Conservation (phyloP, 1,140 invertebrate genomes). For the Hyles vespertilio region DNA sequence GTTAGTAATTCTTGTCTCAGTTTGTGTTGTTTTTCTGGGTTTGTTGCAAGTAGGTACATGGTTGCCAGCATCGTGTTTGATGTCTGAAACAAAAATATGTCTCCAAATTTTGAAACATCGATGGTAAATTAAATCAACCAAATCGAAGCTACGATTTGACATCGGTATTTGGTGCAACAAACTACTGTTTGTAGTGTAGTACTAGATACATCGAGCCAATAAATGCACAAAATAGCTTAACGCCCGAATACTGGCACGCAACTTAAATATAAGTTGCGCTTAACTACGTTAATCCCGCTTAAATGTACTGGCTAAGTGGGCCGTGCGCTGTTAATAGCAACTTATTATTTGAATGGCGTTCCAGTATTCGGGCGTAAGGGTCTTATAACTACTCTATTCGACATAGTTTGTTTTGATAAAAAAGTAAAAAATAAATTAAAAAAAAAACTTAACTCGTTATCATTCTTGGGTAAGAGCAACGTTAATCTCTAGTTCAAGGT, state of each 20-base stretch:
- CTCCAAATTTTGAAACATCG: neutral
- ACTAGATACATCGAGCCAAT: neutral
- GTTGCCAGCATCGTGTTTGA: constrained; percentile 48
- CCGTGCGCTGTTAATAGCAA: too few relatives aligned
- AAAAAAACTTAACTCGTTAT: too few relatives aligned
- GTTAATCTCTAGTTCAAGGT: too few relatives aligned
- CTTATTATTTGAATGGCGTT: too few relatives aligned
- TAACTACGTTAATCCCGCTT: too few relatives aligned
- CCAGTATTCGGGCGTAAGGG: too few relatives aligned
- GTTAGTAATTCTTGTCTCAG: constrained; percentile 79
- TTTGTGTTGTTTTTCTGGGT: constrained; percentile 80
- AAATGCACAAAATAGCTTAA: neutral
- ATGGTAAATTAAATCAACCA: neutral
- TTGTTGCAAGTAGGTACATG: constrained; percentile 79
- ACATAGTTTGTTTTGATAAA: neutral
- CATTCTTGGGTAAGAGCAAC: too few relatives aligned
- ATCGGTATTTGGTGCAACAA: neutral
- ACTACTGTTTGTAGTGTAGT: neutral
- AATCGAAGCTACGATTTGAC: neutral
- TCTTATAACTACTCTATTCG: neutral
- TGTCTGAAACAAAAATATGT: constrained; percentile 32
- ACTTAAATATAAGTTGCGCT: too few relatives aligned
- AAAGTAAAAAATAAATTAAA: too few relatives aligned
- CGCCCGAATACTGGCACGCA: too few relatives aligned
- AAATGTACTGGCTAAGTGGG: too few relatives aligned